Evolutionary conservation across 2,888 invertebrate genomes (phyloP).

Genomic region (Hirtodrosophila duncani): DNA sequence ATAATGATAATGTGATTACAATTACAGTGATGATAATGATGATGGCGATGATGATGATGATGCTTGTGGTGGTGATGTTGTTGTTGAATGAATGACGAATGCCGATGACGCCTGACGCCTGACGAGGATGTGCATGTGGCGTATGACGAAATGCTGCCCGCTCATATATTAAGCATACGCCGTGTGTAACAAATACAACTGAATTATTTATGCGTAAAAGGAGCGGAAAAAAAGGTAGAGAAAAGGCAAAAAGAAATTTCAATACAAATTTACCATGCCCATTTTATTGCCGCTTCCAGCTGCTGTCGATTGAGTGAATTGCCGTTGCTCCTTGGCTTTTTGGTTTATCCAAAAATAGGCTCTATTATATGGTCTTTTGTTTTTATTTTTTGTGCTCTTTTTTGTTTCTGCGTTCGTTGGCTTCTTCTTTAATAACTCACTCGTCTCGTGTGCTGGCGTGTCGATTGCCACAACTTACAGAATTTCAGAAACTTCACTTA

Average conservation of each 20-base stretch:
- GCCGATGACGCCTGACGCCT: too few species aligned
- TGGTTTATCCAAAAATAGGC: conserved; percentile 68
- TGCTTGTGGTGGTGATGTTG: too few species aligned
- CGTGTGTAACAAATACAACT: conserved; percentile 36
- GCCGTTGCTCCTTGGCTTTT: conserved; percentile 18
- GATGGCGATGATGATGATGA: too few species aligned
- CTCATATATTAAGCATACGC: conserved; percentile 65
- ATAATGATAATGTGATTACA: conserved; percentile 21
- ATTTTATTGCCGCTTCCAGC: conserved; percentile 21
- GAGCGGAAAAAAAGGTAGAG: conserved; percentile 4
- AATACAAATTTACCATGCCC: conserved; percentile 64
- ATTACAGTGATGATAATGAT: conserved; percentile 5
- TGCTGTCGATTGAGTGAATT: background rate
- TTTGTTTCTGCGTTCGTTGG: conserved; percentile 39
- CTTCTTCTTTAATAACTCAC: conserved; percentile 35
- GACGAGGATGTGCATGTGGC: too few species aligned
- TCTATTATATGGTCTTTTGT: conserved; percentile 33
- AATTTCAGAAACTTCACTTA: conserved; percentile 66
- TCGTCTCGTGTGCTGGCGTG: conserved; percentile 6
- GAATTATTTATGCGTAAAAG: conserved; percentile 45
- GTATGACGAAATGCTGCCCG: too few species aligned
- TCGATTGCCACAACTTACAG: conserved; percentile 19
- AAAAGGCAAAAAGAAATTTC: conserved; percentile 17
- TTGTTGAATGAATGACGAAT: too few species aligned
- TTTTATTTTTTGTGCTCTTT: conserved; percentile 10